phyloP scores from a whole-genome alignment of 2,113 vertebrate genomes.

The Atherinomorus stipes region DNA sequence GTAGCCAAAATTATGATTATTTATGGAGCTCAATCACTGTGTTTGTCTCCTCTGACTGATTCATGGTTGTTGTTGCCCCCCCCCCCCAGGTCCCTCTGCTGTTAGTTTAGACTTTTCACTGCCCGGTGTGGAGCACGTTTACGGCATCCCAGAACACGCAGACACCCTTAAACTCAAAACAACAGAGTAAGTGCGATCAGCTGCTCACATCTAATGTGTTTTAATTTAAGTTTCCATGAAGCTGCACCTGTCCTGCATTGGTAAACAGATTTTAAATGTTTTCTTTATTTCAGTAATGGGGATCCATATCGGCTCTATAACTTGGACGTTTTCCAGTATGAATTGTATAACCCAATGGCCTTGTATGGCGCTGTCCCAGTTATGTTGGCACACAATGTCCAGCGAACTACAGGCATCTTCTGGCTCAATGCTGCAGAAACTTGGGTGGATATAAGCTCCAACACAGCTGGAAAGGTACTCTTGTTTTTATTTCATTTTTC shows the following conservation, averaged over 20 bases:
- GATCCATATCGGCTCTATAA: constrained; percentile 94
- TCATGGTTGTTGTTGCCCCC: constrained; percentile 1
- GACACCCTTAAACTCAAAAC: constrained; percentile 89
- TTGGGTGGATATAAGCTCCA: constrained; percentile 95
- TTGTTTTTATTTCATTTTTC: neutral
- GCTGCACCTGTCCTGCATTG: neutral
- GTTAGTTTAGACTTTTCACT: constrained; percentile 93
- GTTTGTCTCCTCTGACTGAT: neutral
- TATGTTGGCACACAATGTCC: constrained; percentile 88
- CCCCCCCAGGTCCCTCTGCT: constrained; percentile 86
- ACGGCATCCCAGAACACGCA: constrained; percentile 94
- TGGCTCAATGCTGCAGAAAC: constrained; percentile 97
- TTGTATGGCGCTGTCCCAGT: constrained; percentile 91
- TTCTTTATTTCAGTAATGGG: constrained; percentile 81
- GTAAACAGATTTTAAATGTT: neutral
- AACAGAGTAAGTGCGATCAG: constrained; percentile 87
- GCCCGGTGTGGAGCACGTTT: constrained; percentile 91
- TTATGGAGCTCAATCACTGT: neutral
- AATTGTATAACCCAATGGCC: constrained; percentile 92
- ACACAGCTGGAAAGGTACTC: constrained; percentile 90
- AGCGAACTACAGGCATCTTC: constrained; percentile 89
- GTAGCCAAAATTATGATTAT: neutral
- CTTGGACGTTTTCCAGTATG: constrained; percentile 96
- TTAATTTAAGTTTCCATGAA: neutral
- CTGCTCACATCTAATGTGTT: neutral